Base-by-base conservation (phyloP, 2,797 vertebrate species). In the Menidia menidia region DNA sequence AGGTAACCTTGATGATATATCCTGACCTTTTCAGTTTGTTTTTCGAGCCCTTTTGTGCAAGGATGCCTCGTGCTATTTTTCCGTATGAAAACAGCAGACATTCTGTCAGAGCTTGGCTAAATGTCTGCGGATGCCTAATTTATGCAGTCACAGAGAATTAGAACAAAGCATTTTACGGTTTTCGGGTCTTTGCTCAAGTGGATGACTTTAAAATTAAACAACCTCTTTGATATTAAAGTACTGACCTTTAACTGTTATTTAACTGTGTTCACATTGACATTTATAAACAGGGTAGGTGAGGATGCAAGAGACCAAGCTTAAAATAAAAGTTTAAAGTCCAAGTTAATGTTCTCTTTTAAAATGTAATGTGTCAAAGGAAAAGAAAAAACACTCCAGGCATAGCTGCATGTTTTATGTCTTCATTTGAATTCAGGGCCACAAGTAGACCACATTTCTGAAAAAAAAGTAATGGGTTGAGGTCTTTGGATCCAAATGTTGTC, bases 171-270 rank as follows among this genome's bases (percentile, higher is more conserved):
- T 64, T 33, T 45, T 76, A 57, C 25, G 53, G 48, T 33, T 45
- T 76, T 60, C 25, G 53, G 48, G 57, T 71, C n/a, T 2, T 31
- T 59, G 3, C 6, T 62, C n/a, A 0, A 30, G 33, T 35, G 56
- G 1, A 2, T 44, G 35, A 44, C 16, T 55, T 70, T 52, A 18
- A 60, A 68, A 62, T 50, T 19, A 75, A 65, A 71, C 44, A 5
- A 4, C 57, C 65, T 55, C 6, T 35, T 7, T 45, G 16, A 47
- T n/a, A 35, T 73, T 60, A 19, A 56, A 71, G 66, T 33, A 33
- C 42, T 59, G 55, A 82, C 64, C 61, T 81, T 77, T 50, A 66
- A 42, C 68, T 63, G 25, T 59, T 71, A 57, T 83, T 62, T 64
- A 7, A 60, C 6, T 62, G 9, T 68, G 58, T 81, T 71, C 63